Evolutionary conservation across 2,113 vertebrate genomes (phyloP), one percentile per base, ranked within the genome.

Genomic region (Psophia crepitans): DNA sequence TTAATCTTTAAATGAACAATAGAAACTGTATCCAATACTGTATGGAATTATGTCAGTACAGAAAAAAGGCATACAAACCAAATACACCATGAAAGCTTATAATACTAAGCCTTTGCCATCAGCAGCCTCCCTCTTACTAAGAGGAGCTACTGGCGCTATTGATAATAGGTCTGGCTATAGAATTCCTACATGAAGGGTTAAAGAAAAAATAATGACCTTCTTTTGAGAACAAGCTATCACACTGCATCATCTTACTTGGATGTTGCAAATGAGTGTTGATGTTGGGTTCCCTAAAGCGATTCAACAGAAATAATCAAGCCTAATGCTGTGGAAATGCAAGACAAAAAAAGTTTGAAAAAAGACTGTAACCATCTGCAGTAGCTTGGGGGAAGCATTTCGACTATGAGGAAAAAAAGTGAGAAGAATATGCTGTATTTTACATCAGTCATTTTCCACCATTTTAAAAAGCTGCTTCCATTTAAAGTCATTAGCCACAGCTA

Each of bases 241-340:
- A 78, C 33, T 75, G 41, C 79, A 95, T 94, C 56, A 70, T 84
- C 68, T 43, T 77, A 19, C 51, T 94, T 35, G 19, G 73, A 77
- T 92, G 77, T 27, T 92, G 64, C 76, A 93, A 93, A 94, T 68
- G 73, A 90, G 4, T 32, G 65, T 86, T 90, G 92, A 90, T 92
- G 85, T 70, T 93, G 56, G 51, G 33, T 61, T 92, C 93, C 94
- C 95, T 93, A 84, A 75, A 94, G 97, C 88, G 92, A 84, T 92
- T 90, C 73, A 75, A 90, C 76, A 89, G 73, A 95, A 96, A 90
- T 92, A 90, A 95, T 92, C 60, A 89, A 92, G 76, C 43, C 57
- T 94, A 95, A 92, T 90, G 39, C 88, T 90, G 68, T 90, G 69
- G 76, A 96, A 97, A 94, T 60, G 20, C 56, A 90, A 90, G 85